Base-by-base conservation (phyloP, 2,113 vertebrate genomes). In the Lagopus leucura region DNA sequence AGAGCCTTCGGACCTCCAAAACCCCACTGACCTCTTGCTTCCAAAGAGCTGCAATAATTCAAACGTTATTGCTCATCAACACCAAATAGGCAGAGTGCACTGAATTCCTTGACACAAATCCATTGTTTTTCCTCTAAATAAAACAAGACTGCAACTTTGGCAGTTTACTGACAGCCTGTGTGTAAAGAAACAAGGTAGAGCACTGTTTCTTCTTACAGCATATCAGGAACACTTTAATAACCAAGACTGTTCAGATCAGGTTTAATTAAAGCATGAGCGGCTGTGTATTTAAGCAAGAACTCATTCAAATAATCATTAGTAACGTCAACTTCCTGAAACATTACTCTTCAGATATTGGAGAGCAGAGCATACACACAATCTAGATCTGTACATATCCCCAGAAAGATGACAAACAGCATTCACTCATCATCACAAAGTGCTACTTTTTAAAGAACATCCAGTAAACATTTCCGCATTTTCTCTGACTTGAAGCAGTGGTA, bases 261-360 rank as follows among this genome's bases (percentile, higher is more conserved):
- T 93, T 80, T 67, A 88, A 94, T 81, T 61, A 91, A 90, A 95
- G 54, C 86, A 86, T 3, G 10, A 88, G 38, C 16, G 30, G 63
- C 85, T 77, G 65, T 60, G 60, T 95, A 77, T 78, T 88, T 86
- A 80, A 95, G 90, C 64, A 91, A 81, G 55, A 93, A 86, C 38
- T 92, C 90, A 73, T 77, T 88, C 82, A 96, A 92, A 88, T 90
- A 94, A 91, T 91, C 74, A 79, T 61, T 88, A 90, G 34, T 75
- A 66, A 86, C 72, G 73, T 90, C 86, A 96, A 72, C 70, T 65
- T 64, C 34, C 55, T 83, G 82, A 95, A 73, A 88, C 92, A 83
- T 82, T 83, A 88, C 65, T 42, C 88, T 66, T 42, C 32, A 92
- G 69, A 83, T 73, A 80, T 67, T 88, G 94, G 69, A 10, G 38